Base-by-base conservation (phyloP, 1,140 invertebrate genomes). In the Procambarus virginalis region DNA sequence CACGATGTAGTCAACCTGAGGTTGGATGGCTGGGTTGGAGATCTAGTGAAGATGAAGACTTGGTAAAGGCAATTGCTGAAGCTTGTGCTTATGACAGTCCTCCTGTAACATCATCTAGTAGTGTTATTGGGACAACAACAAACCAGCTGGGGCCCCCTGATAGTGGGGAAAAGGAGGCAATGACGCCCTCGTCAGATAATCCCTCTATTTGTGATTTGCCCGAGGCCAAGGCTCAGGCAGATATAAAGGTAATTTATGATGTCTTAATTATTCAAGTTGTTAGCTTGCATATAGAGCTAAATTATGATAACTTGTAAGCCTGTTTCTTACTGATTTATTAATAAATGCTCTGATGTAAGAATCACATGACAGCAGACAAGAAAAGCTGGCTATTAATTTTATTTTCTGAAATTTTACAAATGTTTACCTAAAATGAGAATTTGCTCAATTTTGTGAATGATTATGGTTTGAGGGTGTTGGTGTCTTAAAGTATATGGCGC, bases 11-110 rank as follows among this genome's bases (percentile, higher is more conserved):
- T 93, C 98, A 99, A 94, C 98, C 98, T 0, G 97, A 98, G 94
- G 96, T 98, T 22, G 98, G 98, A 70, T 98, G 97, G 97, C 95
- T 99, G 6, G 97, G 97, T 77, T 99, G 98, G 97, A 95, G 98
- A 68, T 97, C 96, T 89, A 94, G 95, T 68, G 96, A 97, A 92
- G 98, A 99, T 94, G 98, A 99, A 94, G 96, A 96, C 84, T 94
- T 99, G 34, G 93, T 99, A 6, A 96, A 97, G 93, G 96, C 97
- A 14, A 96, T 98, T 89, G 95, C 97, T 9, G 95, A 96, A 92
- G 97, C 98, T 34, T 99, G 97, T 94, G 95, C 95, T 84, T 96
- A 95, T 87, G 96, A 97, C 94, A 93, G 95, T 75, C 89, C 89
- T 55, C 34, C 84, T 34, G 77, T 77, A 64, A 73, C 82, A 48